Base-by-base conservation (phyloP, 35 echinoderm and acorn worm genomes). In the Diadema setosum region DNA sequence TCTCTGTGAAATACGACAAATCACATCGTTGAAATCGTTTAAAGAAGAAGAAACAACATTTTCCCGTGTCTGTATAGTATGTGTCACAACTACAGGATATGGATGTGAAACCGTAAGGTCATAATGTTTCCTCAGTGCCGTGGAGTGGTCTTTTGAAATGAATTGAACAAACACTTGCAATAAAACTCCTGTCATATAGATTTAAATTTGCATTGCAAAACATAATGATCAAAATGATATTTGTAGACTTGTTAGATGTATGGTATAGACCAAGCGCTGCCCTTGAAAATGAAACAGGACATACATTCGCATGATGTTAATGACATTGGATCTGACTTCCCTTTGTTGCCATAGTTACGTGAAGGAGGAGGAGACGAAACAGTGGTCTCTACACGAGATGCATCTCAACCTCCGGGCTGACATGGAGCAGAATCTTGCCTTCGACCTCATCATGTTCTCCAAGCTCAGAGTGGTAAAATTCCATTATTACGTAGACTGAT, bases 341-440 rank as follows among this genome's bases (percentile, higher is more conserved):
- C 35, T 44, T 58, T 59, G 25, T 64, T 25, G 0, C 12, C 39
- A 17, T 44, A 97, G 95, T 34, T 97, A 97, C 35, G 91, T 97
- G 5, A 97, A 97, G 65, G 67, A 83, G 17, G 91, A 73, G 16
- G 84, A 86, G 21, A 97, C 95, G 11, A 87, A 97, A 44, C 84
- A 94, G 43, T 97, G 95, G 95, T 97, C 95, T 15, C 84, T 93
- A 23, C 84, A 91, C 23, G 95, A 97, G 67, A 97, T 97, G 95
- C 91, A 97, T 58, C 88, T 97, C 32, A 94, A 94, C 45, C 73
- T 97, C 2, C 52, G 84, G 57, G 91, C 95, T 50, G 95, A 97
- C 27, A 90, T 97, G 85, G 91, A 97, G 52, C 81, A 97, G 36
- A 91, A 60, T 45, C 78, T 97, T 3, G 91, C 95, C 35, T 97